Conservation (phyloP, 2,113 vertebrate genomes). For the Morone saxatilis region DNA sequence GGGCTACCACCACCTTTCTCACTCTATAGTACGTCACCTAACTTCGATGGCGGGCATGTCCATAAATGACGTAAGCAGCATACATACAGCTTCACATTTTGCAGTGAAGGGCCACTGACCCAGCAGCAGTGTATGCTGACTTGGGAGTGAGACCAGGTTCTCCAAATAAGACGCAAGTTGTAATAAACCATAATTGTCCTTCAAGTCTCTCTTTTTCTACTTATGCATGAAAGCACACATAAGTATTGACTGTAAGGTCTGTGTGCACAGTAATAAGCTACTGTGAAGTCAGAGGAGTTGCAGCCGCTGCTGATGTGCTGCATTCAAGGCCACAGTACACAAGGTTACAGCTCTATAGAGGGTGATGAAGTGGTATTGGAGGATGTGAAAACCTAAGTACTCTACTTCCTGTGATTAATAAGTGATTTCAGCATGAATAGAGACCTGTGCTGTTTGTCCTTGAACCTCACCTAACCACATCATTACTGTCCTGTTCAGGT, state of each 20-base stretch:
- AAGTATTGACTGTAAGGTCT: neutral
- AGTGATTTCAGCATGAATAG: neutral
- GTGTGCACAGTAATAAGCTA: neutral
- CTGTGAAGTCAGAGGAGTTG: neutral
- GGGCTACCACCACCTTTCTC: no score
- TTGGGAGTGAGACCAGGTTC: no score
- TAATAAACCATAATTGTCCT: neutral
- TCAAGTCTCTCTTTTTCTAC: neutral
- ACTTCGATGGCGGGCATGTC: no score
- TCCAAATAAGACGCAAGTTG: neutral
- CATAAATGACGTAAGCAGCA: no score
- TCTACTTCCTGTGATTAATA: neutral
- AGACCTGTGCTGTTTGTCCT: neutral
- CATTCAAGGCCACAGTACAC: neutral
- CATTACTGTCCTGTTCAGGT: conserved; percentile 2
- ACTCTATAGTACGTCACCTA: no score
- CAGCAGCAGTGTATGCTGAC: no score
- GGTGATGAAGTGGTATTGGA: neutral
- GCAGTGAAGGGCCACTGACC: no score
- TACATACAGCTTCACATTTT: no score
- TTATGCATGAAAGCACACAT: neutral
- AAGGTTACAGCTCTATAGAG: neutral
- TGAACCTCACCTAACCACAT: neutral
- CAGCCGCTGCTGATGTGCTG: neutral
- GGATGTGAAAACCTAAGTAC: neutral